Evolutionary conservation across 2,888 invertebrate species (phyloP), one percentile per base, ranked within the genome.

Genomic region (Amorpha juglandis): DNA sequence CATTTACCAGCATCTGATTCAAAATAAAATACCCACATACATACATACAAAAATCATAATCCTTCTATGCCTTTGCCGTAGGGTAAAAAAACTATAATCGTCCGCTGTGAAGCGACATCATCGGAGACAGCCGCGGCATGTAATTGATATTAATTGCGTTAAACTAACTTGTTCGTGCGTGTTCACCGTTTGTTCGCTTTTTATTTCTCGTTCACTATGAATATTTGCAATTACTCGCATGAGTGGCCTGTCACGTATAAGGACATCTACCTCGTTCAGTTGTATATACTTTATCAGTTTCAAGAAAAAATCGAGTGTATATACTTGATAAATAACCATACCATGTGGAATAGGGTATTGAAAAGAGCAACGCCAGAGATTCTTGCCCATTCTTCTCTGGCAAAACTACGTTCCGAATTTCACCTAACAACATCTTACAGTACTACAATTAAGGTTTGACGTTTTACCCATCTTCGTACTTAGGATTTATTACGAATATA

Each of bases 91-190:
- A 38, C 16, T 19, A 42, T 58, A 58, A 58, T 58, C 19, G 58
- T 58, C 45, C 45, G 33, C 8, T n/a, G 45, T 38, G 55, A 38
- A 48, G 47, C 52, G 45, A 63, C 66, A 51, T 63, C 47, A 21
- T 35, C 27, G 27, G 52, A 35, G 58, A 58, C 55, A 35, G 65
- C 63, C 48, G 68, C 63, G 63, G 70, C 70, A 69, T 75, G 70
- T 79, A 77, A 77, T 79, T 74, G 76, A 74, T 73, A 79, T 78
- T 75, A 79, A 79, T 79, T 76, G 73, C 70, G 67, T 63, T 67
- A 66, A 73, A 58, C 58, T 33, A 65, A 65, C 55, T 65, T 58
- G 64, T 65, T n/a, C 35, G 48, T 19, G 48, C 53, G 27, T 53
- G 53, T 64, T 53, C 27, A 64, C 53, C 50, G 64, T 58, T 45